Evolutionary conservation across 1,140 invertebrate species (phyloP).

Genomic region (Drosophila sucinea): DNA sequence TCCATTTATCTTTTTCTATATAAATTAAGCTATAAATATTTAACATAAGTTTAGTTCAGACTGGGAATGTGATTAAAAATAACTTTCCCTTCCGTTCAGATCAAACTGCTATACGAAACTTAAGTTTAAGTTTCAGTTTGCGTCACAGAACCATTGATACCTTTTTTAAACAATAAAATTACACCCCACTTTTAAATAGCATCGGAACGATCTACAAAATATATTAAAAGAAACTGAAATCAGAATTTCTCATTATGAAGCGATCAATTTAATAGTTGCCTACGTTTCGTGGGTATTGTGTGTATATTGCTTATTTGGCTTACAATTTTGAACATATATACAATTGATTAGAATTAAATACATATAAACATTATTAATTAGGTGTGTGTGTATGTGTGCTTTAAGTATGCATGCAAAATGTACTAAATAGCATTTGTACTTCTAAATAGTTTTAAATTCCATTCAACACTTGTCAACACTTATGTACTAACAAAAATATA

Average conservation of each 20-base stretch:
- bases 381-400: constrained; percentile 33
- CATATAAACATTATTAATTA: constrained; percentile 56
- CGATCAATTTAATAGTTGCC: constrained; percentile 52
- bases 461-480: constrained; percentile 68
- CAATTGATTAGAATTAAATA: constrained; percentile 65
- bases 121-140: no score
- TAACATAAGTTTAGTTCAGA: no score
- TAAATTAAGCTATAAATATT: no score
- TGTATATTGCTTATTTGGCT: constrained; percentile 49
- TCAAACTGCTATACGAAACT: no score
- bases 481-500: constrained; percentile 61
- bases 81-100: no score
- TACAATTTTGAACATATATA: constrained; percentile 73
- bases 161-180: no score
- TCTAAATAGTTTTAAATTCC: constrained; percentile 39
- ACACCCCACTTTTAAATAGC: no score
- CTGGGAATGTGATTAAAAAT: no score
- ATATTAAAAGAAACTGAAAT: no score
- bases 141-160: no score
- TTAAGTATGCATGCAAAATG: constrained; percentile 50
- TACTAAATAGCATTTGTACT: constrained; percentile 78
- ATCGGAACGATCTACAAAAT: no score
- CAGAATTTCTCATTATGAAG: constrained; percentile 26
- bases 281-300: constrained; percentile 4
- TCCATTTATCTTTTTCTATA: no score